A percentile compares a stretch with the other conserved stretches of the same genome.
Evolutionary conservation across 35 echinoderm and acorn worm species (phyloP).

Genomic region (Hemicentrotus pulcherrimus): DNA sequence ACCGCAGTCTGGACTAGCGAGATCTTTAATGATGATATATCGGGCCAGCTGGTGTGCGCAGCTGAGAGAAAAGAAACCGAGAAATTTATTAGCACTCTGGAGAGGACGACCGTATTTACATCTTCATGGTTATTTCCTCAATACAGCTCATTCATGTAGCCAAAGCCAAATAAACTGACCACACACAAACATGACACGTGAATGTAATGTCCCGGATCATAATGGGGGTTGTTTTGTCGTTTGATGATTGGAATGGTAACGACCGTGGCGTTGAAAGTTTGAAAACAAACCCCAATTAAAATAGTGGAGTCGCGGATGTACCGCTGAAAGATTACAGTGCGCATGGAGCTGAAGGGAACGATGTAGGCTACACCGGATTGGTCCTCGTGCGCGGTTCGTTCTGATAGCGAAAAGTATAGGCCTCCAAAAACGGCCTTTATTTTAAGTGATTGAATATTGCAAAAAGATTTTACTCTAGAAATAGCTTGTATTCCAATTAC

Average conservation of each 20-base stretch:
- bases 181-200: not conserved
- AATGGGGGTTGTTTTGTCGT: not conserved
- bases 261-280: conserved; percentile 9
- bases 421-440: too few relatives aligned
- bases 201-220: not conserved
- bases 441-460: too few relatives aligned
- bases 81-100: conserved; percentile 32
- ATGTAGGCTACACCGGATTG: not conserved
- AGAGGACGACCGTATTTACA: conserved; percentile 9
- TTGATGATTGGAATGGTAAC: not conserved
- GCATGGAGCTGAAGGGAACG: not conserved
- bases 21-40: conserved; percentile 15
- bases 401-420: too few relatives aligned
- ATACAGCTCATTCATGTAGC: conserved; percentile 35
- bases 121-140: conserved; percentile 34
- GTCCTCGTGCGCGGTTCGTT: not conserved
- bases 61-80: conserved; percentile 15
- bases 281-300: conserved; percentile 19
- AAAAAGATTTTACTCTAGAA: too few relatives aligned
- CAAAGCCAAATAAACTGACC: conserved; percentile 34
- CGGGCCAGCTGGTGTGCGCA: not conserved
- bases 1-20: not conserved
- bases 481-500: too few relatives aligned
- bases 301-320: not conserved
- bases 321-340: not conserved